A percentile compares a stretch with the other conserved stretches of the same genome.
These are phyloP conservation scores for Psettodes erumei DNA, from an alignment of 2,113 vertebrate genomes.

Conservation along the genomic window DNA sequence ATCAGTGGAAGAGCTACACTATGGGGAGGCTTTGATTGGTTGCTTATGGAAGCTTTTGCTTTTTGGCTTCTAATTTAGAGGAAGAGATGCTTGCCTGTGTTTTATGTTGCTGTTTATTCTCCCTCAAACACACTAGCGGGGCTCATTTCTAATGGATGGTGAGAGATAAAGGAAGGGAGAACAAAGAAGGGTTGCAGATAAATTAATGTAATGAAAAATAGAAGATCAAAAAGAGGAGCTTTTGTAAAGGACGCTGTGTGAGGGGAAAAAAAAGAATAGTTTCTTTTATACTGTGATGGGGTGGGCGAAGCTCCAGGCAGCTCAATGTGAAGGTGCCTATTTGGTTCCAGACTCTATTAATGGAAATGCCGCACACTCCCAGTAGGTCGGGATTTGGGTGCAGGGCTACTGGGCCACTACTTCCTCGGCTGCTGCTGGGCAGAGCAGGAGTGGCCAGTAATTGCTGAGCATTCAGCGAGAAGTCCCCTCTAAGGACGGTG, in stretches of 20 bases:
- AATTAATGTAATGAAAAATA: neutral
- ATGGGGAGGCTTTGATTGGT: slow-evolving; percentile 49
- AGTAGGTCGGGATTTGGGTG: slow-evolving; percentile 42
- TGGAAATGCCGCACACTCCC: slow-evolving; percentile 66
- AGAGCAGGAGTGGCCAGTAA: slow-evolving; percentile 30
- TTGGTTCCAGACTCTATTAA: slow-evolving; percentile 64
- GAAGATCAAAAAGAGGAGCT: neutral
- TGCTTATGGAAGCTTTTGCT: slow-evolving; percentile 22
- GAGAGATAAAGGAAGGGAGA: neutral
- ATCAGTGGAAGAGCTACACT: slow-evolving; percentile 24
- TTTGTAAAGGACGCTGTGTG: neutral
- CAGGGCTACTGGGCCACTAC: slow-evolving; percentile 29
- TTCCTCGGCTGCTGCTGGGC: slow-evolving; percentile 1
- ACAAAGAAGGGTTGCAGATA: neutral
- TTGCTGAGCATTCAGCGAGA: slow-evolving; percentile 39
- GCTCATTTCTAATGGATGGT: neutral
- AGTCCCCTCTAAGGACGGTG: slow-evolving; percentile 52
- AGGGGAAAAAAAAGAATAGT: neutral
- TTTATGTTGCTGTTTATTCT: slow-evolving; percentile 8
- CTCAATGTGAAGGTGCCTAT: slow-evolving; percentile 49
- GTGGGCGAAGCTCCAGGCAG: slow-evolving; percentile 11
- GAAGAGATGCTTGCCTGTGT: slow-evolving; percentile 22
- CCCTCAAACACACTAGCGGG: neutral
- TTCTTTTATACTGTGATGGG: neutral
- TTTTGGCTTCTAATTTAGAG: slow-evolving; percentile 39